phyloP scores from a whole-genome alignment of 2,113 vertebrate species.

The Carassius gibelio region DNA sequence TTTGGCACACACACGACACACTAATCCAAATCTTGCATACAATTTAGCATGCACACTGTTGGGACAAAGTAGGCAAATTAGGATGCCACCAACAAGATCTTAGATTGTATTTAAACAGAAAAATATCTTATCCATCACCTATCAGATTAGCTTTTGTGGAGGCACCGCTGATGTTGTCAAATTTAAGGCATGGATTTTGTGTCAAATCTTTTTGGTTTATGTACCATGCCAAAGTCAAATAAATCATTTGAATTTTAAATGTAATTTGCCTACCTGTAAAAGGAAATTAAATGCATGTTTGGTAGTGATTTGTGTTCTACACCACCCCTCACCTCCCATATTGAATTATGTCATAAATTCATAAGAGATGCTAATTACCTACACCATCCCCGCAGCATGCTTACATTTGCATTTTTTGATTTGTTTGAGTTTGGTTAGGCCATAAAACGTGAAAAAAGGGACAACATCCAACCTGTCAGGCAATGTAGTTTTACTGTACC shows the following conservation, averaged over 20 bases:
- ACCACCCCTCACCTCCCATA: neutral
- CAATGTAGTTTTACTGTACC: conserved; percentile 27
- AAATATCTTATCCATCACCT: neutral
- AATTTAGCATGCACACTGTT: conserved; percentile 2
- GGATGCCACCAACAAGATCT: neutral
- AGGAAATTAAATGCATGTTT: neutral
- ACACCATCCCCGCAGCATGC: neutral
- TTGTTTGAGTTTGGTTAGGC: neutral
- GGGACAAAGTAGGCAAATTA: conserved; percentile 2
- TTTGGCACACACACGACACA: neutral
- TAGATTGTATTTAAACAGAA: neutral
- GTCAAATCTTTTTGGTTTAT: neutral
- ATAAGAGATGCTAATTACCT: neutral
- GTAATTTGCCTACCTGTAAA: conserved; percentile 8
- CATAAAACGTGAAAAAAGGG: conserved; percentile 22
- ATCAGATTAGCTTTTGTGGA: neutral
- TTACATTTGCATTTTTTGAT: neutral
- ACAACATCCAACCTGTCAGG: conserved; percentile 1
- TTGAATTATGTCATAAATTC: neutral
- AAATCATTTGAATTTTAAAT: conserved; percentile 41
- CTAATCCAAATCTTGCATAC: neutral
- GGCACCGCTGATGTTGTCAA: neutral
- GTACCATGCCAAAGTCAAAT: conserved; percentile 12
- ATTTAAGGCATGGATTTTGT: conserved; percentile 4
- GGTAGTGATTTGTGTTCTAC: neutral